These are phyloP conservation scores for Sebastes ruberrimus DNA, from an alignment of 2,797 vertebrate species.

Conservation along the genomic window DNA sequence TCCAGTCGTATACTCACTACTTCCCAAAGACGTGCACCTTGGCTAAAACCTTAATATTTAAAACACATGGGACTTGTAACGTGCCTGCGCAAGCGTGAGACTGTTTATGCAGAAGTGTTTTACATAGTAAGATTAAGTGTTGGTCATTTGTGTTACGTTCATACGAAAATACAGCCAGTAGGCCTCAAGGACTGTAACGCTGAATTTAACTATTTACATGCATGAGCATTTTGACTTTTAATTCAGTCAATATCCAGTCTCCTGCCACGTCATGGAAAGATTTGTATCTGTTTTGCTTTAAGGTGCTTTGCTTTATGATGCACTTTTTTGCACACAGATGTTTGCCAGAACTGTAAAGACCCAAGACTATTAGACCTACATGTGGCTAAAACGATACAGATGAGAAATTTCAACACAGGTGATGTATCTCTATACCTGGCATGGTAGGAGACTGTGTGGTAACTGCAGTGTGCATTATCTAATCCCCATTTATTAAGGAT, in stretches of 20 bases:
- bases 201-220: background rate
- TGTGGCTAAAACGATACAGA: background rate
- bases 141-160: background rate
- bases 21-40: background rate
- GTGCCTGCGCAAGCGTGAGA: background rate
- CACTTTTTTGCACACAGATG: background rate
- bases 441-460: background rate
- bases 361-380: background rate
- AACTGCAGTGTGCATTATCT: background rate
- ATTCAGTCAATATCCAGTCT: background rate
- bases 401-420: background rate
- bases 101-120: background rate
- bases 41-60: background rate
- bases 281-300: background rate
- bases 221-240: background rate
- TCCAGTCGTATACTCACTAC: background rate
- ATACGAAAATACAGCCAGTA: background rate
- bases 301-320: background rate
- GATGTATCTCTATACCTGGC: background rate
- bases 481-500: background rate
- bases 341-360: slow-evolving; percentile 3
- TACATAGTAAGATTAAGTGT: background rate
- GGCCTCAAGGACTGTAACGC: background rate
- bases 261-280: background rate
- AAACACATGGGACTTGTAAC: background rate